Evolutionary conservation across 2,888 invertebrate genomes (phyloP), one percentile per base, ranked within the genome.

Genomic region (Drosophila vallismaia): DNA sequence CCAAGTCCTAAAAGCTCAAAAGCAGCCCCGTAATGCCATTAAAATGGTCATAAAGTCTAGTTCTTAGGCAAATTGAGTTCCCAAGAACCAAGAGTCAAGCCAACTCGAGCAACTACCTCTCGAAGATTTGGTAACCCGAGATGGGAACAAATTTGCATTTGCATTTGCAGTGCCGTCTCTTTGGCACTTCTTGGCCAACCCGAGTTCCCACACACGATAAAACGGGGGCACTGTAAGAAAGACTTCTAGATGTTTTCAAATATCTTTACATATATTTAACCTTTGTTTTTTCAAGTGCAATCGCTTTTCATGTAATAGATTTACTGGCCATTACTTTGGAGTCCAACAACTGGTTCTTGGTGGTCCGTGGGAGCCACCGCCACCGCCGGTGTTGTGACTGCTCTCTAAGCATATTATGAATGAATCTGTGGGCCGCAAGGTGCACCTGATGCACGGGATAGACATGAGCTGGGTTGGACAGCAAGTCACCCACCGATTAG

Each of bases 181-280:
- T 51, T 54, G 24, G 40, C 42, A 44, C 51, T 58, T 40, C 14
- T 40, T 72, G 45, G 45, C 48, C 54, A 74, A 59, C 77, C 53
- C 66, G 69, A 76, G 76, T 84, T 84, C 86, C 86, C 84, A 86
- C 88, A 88, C 86, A 76, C 56, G 75, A 74, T 79, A 77, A 60
- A 71, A 67, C 63, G 6, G 33, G 33, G 4, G 6, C 54, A 66
- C 68, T 67, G 36, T 6, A 5, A 36, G 36, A 12, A 36, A 19
- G 19, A 19, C 19, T 19, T 19, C 19, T 19, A 19, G 2, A 19
- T 31, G 3, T 33, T 3, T 3, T 3, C 10, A 33, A 10, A 33
- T 9, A 1, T 33, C 10, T n/a, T n/a, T n/a, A n/a, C n/a, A 10
- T 4, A 4, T 33, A 4, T 19, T 19, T 19, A 19, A 33, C 5